Evolutionary conservation across 2,888 invertebrate genomes (phyloP), one percentile per base, ranked within the genome.

Genomic region (Formica aserva): DNA sequence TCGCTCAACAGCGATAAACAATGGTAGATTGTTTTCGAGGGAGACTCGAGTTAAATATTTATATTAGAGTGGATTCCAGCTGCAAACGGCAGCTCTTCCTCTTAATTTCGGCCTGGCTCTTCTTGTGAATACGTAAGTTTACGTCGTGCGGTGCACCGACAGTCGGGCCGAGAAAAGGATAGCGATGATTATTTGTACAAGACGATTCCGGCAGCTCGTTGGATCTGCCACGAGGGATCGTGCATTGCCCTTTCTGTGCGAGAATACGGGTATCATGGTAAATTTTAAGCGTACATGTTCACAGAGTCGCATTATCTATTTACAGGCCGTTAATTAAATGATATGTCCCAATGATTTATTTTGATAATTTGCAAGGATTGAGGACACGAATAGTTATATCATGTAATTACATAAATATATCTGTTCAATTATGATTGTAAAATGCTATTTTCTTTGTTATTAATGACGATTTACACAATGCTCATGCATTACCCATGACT

Each of bases 101-200:
- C 87, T 90, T 89, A 87, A 89, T 86, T 89, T 88, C 85, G 74
- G 82, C 29, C 85, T 82, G 85, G 82, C 86, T 86, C 85, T 88
- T 90, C 88, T 88, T 86, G 74, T 85, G 87, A 90, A 88, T 86
- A 75, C 84, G 45, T 52, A n/a, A 82, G 86, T 86, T 86, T 85
- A 87, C 89, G 63, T 80, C 65, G 82, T 71, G 62, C 76, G 86
- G 84, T 83, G 66, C 72, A 75, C 86, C 84, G 81, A 74, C 80
- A 83, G 35, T 38, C 81, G 26, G 76, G 84, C 78, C 62, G 82
- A 86, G 90, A 85, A 90, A 89, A 86, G 84, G 87, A 85, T 88
- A 75, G 85, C 78, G 48, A 66, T 83, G 90, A 89, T 90, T 90
- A 90, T 90, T 90, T 90, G 90, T 91, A 84, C 89, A 91, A 78